Conservation (phyloP, 1,140 invertebrate species). For the Drosophila nigrodunni region DNA sequence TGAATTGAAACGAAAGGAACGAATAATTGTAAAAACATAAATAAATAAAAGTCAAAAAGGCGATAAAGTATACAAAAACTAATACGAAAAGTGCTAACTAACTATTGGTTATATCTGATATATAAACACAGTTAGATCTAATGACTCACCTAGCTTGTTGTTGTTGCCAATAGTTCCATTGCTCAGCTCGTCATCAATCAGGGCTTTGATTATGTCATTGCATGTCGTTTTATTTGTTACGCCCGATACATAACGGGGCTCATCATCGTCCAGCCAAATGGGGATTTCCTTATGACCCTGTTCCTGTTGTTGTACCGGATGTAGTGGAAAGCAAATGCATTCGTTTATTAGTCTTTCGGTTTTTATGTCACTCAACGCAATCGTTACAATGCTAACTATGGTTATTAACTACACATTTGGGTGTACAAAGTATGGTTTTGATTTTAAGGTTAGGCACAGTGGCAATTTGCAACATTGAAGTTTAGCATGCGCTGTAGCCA, state of each 20-base stretch:
- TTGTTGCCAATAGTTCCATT: conserved; percentile 49
- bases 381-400: conserved; percentile 3
- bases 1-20: conserved; percentile 12
- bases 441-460: neutral
- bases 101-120: neutral
- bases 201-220: conserved; percentile 84
- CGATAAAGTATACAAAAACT: conserved; percentile 41
- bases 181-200: conserved; percentile 81
- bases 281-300: conserved; percentile 81
- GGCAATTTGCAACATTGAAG: neutral
- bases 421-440: neutral
- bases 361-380: conserved; percentile 1
- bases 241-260: conserved; percentile 81
- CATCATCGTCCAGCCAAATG: conserved; percentile 78
- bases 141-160: conserved; percentile 54
- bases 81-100: conserved; percentile 28
- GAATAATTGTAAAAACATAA: conserved; percentile 66
- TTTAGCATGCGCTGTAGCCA: neutral
- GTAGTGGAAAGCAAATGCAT: conserved; percentile 16
- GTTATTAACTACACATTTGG: conserved; percentile 1
- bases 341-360: conserved; percentile 5
- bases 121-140: conserved; percentile 9
- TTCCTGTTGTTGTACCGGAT: conserved; percentile 46
- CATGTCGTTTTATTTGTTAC: conserved; percentile 83
- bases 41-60: conserved; percentile 39